phyloP scores from a whole-genome alignment of 2,888 invertebrate genomes.

The Hirtodrosophila trivittata region DNA sequence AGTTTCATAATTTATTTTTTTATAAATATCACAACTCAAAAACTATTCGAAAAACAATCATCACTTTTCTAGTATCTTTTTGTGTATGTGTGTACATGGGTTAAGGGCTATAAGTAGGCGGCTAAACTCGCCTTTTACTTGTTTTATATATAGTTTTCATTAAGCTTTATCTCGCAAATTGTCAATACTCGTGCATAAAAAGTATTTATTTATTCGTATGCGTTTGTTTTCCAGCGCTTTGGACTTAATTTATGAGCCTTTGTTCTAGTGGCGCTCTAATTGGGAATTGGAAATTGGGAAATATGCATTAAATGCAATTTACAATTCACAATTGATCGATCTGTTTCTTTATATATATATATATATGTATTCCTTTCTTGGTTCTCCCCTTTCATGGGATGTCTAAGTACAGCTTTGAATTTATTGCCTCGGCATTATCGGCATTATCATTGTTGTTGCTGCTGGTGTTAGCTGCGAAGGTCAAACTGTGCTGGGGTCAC shows the following conservation, averaged over 20 bases:
- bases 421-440: slow-evolving; percentile 22
- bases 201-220: no score
- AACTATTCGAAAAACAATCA: no score
- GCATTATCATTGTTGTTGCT: slow-evolving; percentile 8
- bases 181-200: background rate
- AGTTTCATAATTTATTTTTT: slow-evolving; percentile 12
- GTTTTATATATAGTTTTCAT: background rate
- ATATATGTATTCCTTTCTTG: slow-evolving; percentile 16
- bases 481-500: slow-evolving; percentile 65
- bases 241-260: slow-evolving; percentile 38
- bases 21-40: no score
- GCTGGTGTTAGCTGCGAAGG: slow-evolving; percentile 55
- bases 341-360: slow-evolving; percentile 24
- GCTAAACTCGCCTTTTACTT: no score
- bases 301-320: slow-evolving; percentile 37
- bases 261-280: slow-evolving; percentile 9
- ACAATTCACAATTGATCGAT: slow-evolving; percentile 55
- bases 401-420: slow-evolving; percentile 45
- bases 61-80: no score
- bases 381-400: slow-evolving; percentile 19
- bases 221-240: slow-evolving; percentile 29
- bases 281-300: slow-evolving; percentile 25
- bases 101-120: no score
- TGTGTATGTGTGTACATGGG: no score
- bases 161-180: slow-evolving; percentile 23